Percentiles rank a stretch among this genome's conserved stretches.
These are phyloP conservation scores for Myotis planiceps DNA, from an alignment of 2,797 vertebrate genomes.

Conservation along the genomic window DNA sequence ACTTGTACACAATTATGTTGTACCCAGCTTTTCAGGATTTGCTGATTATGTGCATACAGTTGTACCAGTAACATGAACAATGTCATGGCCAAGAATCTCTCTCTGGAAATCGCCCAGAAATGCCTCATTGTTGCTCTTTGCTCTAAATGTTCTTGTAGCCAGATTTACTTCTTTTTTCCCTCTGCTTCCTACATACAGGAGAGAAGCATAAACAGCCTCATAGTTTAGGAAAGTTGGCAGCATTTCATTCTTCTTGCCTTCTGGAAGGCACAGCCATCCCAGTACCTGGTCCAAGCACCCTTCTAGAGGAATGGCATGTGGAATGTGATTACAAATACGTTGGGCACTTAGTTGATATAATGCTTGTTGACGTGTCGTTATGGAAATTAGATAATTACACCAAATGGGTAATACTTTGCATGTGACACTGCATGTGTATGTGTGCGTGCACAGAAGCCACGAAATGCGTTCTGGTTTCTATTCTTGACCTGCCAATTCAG, in stretches of 20 bases:
- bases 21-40: not conserved
- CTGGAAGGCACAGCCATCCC: not conserved
- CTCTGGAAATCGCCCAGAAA: not conserved
- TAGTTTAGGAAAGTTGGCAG: not conserved
- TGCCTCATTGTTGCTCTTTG: not conserved
- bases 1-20: not conserved
- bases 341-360: not conserved
- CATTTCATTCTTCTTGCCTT: not conserved
- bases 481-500: constrained; percentile 21
- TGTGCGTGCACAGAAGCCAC: not conserved
- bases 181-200: not conserved
- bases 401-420: not conserved
- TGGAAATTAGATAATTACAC: constrained; percentile 43
- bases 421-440: not conserved
- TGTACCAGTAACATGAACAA: not conserved
- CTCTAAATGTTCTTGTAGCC: not conserved
- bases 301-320: constrained; percentile 40
- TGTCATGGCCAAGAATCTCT: not conserved
- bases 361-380: constrained; percentile 49
- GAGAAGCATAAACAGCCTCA: not conserved
- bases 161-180: not conserved
- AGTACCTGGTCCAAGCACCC: not conserved
- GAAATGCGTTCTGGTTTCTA: constrained; percentile 58
- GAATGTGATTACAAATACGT: constrained; percentile 48
- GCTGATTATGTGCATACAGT: not conserved